Conservation (phyloP, 2,888 invertebrate species). For the Idaea biselata region DNA sequence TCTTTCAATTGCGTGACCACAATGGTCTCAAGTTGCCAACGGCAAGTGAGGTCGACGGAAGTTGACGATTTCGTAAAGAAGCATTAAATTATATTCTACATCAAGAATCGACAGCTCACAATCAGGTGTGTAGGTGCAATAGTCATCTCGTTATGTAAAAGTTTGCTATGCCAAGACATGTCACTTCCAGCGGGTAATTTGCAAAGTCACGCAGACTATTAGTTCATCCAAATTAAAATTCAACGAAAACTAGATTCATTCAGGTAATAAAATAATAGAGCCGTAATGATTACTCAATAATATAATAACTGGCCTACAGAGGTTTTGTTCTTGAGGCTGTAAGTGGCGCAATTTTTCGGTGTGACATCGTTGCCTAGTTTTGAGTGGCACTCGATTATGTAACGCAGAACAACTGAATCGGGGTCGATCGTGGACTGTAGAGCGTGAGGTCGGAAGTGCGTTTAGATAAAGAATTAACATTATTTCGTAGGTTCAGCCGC, state of each 20-base stretch:
- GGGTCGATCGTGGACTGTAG: constrained; percentile 69
- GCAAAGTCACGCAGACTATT: neutral
- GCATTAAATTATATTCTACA: constrained; percentile 42
- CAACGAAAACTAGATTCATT: constrained; percentile 9
- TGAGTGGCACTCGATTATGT: constrained; percentile 73
- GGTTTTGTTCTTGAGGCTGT: constrained; percentile 28
- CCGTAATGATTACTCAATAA: constrained; percentile 24
- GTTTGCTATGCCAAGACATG: neutral
- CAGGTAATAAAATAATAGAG: constrained; percentile 14
- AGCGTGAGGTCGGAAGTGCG: constrained; percentile 65
- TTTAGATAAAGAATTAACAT: constrained; percentile 37
- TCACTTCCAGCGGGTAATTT: neutral
- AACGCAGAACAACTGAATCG: constrained; percentile 74
- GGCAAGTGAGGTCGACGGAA: constrained; percentile 61
- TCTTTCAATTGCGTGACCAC: constrained; percentile 54
- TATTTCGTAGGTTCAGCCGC: constrained; percentile 9
- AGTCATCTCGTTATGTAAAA: neutral
- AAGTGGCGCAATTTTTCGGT: constrained; percentile 77
- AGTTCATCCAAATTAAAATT: constrained; percentile 2
- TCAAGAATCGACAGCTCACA: constrained; percentile 8
- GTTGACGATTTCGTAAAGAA: constrained; percentile 52
- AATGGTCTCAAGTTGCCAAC: constrained; percentile 43
- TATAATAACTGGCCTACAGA: constrained; percentile 25
- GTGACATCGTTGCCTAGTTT: constrained; percentile 80
- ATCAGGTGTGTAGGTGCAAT: neutral